phyloP scores from a whole-genome alignment of 2,797 vertebrate genomes.

The Falco berigora region DNA sequence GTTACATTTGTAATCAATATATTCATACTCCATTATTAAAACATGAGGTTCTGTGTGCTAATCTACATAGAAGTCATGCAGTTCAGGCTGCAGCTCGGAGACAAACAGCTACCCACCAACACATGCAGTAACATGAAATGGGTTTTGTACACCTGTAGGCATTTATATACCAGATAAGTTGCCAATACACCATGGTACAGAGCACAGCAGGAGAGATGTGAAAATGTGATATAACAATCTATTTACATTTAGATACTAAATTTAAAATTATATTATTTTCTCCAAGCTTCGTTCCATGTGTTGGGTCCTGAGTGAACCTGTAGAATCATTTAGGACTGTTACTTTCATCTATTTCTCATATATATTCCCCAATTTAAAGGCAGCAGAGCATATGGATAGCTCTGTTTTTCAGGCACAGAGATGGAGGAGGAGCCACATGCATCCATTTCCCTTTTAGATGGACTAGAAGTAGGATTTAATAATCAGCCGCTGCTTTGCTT shows the following conservation, averaged over 20 bases:
- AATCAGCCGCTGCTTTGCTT: background rate
- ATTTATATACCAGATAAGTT: background rate
- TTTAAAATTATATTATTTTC: background rate
- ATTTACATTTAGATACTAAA: background rate
- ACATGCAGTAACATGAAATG: background rate
- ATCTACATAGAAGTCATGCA: background rate
- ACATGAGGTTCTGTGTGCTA: background rate
- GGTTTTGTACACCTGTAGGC: background rate
- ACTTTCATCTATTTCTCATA: background rate
- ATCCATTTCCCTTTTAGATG: background rate
- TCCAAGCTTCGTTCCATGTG: background rate
- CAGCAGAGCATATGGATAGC: background rate
- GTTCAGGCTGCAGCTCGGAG: background rate
- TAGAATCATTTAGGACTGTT: background rate
- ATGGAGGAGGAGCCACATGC: background rate
- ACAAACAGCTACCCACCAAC: background rate
- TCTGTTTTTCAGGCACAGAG: background rate
- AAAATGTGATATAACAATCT: background rate
- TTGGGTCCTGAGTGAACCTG: background rate
- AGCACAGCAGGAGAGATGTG: background rate
- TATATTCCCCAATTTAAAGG: background rate
- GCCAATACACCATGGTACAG: background rate
- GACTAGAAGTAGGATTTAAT: background rate
- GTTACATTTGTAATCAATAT: background rate
- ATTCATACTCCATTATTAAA: background rate